phyloP scores from a whole-genome alignment of 2,888 invertebrate genomes.

The Drosophila tanythrix region DNA sequence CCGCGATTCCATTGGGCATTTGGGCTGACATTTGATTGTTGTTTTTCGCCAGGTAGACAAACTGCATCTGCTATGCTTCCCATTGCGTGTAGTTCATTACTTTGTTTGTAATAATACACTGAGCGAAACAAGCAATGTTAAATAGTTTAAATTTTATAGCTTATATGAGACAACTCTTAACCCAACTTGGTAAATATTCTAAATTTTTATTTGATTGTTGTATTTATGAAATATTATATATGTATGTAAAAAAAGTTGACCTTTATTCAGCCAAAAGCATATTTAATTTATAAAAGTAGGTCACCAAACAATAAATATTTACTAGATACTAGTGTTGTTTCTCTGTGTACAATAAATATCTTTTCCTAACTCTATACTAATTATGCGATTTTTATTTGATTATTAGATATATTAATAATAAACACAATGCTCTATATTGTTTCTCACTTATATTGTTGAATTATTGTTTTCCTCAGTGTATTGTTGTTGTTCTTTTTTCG shows the following conservation, averaged over 20 bases:
- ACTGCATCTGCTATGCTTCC: constrained; percentile 77
- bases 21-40: constrained; percentile 60
- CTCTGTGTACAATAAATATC: not conserved
- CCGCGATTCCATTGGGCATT: constrained; percentile 34
- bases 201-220: not conserved
- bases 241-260: not conserved
- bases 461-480: not conserved
- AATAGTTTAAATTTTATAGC: rapidly evolving
- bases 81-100: constrained; percentile 80
- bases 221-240: not conserved
- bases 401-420: not conserved
- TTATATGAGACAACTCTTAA: not conserved
- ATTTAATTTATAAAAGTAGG: not conserved
- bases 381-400: not conserved
- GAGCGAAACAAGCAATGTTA: constrained; percentile 14
- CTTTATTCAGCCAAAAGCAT: not conserved
- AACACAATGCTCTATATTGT: not conserved
- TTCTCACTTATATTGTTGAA: rapidly evolving
- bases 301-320: not conserved
- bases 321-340: not conserved
- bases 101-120: constrained; percentile 44
- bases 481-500: not conserved
- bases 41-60: constrained; percentile 41
- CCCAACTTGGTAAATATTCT: not conserved
- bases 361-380: not conserved